Evolutionary conservation across 2,113 vertebrate genomes (phyloP).

Genomic region (Albula glossodonta): DNA sequence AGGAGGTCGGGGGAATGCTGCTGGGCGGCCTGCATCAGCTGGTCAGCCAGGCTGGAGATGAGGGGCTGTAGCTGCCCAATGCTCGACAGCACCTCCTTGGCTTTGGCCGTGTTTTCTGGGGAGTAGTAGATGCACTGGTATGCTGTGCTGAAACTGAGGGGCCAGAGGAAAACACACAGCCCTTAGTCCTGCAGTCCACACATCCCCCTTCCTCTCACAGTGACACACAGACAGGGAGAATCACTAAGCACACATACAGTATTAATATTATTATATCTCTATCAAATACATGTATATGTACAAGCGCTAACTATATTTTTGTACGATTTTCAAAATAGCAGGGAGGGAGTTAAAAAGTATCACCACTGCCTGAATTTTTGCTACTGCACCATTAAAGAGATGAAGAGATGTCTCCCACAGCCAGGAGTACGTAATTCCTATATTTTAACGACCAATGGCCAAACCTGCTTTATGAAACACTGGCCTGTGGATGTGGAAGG

Average conservation of each 20-base stretch:
- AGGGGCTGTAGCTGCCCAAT: constrained; percentile 89
- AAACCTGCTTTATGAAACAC: not conserved
- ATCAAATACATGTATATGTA: no score
- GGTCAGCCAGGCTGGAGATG: constrained; percentile 85
- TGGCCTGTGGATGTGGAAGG: not conserved
- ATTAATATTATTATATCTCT: not conserved
- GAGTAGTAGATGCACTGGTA: constrained; percentile 99
- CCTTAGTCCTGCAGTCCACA: not conserved
- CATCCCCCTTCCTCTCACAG: not conserved
- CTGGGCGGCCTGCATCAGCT: constrained; percentile 88
- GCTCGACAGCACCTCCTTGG: constrained; percentile 91
- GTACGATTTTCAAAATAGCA: not conserved
- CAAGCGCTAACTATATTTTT: no score
- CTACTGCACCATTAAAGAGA: not conserved
- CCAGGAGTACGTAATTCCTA: not conserved
- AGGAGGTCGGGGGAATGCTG: constrained; percentile 82
- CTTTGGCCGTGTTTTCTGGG: constrained; percentile 94
- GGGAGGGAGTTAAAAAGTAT: not conserved
- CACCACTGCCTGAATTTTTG: no score
- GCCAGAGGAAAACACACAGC: constrained; percentile 24
- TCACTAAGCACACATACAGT: no score
- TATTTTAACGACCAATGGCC: not conserved
- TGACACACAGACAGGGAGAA: no score
- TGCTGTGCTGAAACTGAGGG: constrained; percentile 81
- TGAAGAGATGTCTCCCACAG: not conserved